Evolutionary conservation across 1,140 invertebrate genomes (phyloP), one percentile per base, ranked within the genome.

Genomic region (Halictus rubicundus): DNA sequence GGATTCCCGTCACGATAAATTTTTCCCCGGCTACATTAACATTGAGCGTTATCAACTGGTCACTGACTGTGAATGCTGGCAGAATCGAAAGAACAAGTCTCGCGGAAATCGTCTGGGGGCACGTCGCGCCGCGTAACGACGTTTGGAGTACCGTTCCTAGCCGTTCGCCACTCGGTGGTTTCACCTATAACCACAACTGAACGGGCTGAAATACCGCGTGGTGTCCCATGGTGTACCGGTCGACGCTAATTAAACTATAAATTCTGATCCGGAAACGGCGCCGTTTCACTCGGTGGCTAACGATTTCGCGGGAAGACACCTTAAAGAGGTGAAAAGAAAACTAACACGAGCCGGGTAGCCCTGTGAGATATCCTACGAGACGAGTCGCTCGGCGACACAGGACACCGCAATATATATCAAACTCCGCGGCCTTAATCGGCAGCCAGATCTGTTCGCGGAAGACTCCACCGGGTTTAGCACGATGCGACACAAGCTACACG

Each of bases 211-310:
- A 78, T 78, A 72, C n/a, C 76, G 69, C 42, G 42, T 14, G 42
- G 42, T 63, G 76, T 71, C 61, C 25, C 25, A 10, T 14, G 19
- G 25, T 54, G 76, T 39, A 23, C 32, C 68, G 4, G 37, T n/a
- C 49, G 46, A 42, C 60, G 76, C 76, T 78, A 78, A 78, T 78
- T 78, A 78, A 78, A 78, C 76, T 72, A 78, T 78, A 78, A 78
- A 78, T 78, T 78, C 60, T 64, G 16, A 46, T 72, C 68, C 69
- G 76, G 76, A 78, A 78, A 78, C 76, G 69, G 25, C 54, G 54
- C 39, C 21, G 66, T 63, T 65, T 46, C 60, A 42, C 76, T 72
- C n/a, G 60, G 4, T 42, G 60, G 68, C 27, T 78, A 78, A 78
- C 76, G 76, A 78, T 78, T 78, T 32, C 76, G 69, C 76, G 76